Evolutionary conservation across 2,113 vertebrate species (phyloP), one percentile per base, ranked within the genome.

Genomic region (Hyaena hyaena): DNA sequence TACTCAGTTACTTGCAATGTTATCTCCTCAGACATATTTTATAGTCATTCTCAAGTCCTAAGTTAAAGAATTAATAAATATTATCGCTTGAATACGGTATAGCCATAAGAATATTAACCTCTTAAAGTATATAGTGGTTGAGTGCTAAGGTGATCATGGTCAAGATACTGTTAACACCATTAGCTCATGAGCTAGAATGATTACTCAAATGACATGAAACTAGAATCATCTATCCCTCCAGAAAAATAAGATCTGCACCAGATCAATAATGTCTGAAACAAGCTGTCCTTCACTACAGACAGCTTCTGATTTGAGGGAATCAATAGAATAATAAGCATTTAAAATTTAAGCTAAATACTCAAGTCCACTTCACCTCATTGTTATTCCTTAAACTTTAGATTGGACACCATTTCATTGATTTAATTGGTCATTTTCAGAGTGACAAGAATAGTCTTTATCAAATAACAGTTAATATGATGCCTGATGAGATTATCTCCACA

Each of bases 401-500:
- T 83, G 35, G 79, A 87, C 63, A 96, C 35, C 8, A 53, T 97
- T 93, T 86, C 50, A 61, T 81, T 96, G 80, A 97, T 89, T 94
- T 94, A 97, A 87, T 90, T 85, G 95, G 24, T 89, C 24, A 96
- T 97, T 98, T 96, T 94, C 82, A 91, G 71, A 94, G 61, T 33
- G 69, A 89, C 16, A 71, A 84, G 80, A 96, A 94, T 97, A 96
- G 63, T 97, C 80, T 96, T 97, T 97, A 96, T 95, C 81, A 55
- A 97, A 97, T 95, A 96, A 96, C 43, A 98, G 11, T 83, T 95
- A 93, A 93, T 95, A 68, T 66, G 65, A 83, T 90, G n/a, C 23
- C 48, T 93, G 92, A 96, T 93, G 63, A 95, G 81, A 92, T 95
- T 88, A 90, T 93, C 63, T 90, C 61, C 55, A 95, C 65, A 93